Conservation (phyloP, 35 echinoderm and acorn worm species). For the Chiridota heheva region DNA sequence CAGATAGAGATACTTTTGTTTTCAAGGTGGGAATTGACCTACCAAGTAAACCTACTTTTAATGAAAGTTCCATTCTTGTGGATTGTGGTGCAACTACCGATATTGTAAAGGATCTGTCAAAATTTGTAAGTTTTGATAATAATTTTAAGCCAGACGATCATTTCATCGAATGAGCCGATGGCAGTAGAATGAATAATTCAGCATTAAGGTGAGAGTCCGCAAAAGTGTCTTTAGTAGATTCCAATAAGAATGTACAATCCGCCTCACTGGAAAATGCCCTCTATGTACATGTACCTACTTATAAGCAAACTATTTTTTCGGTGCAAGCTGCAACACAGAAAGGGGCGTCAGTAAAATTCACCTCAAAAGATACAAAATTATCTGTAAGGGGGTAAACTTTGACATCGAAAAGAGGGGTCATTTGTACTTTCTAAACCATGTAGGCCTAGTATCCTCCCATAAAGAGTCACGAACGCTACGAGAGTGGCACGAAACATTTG, state of each 20-base stretch:
- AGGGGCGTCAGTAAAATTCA: conserved; percentile 29
- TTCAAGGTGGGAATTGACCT: conserved; percentile 11
- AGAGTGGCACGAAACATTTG: conserved; percentile 13
- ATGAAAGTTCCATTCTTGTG: conserved; percentile 3
- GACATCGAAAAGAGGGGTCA: conserved; percentile 19
- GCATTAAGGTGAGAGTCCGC: conserved; percentile 35
- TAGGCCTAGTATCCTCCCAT: not conserved
- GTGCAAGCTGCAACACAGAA: conserved; percentile 27
- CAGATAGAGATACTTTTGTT: too few species aligned
- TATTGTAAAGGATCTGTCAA: conserved; percentile 36
- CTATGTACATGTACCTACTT: conserved; percentile 41
- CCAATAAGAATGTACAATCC: not conserved
- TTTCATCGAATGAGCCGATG: conserved; percentile 43
- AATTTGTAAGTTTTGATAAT: conserved; percentile 35
- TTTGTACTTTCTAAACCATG: conserved; percentile 6
- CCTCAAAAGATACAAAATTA: conserved; percentile 19
- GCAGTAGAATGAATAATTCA: not conserved
- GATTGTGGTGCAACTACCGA: conserved; percentile 45
- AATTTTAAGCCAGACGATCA: conserved; percentile 41
- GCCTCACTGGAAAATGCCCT: conserved; percentile 11
- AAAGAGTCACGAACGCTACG: not conserved
- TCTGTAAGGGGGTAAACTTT: conserved; percentile 32
- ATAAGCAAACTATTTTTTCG: conserved; percentile 49
- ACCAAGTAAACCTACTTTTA: not conserved
- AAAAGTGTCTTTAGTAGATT: conserved; percentile 8